Base-by-base conservation (phyloP, 2,797 vertebrate species). In the Scomberomorus guttatus region DNA sequence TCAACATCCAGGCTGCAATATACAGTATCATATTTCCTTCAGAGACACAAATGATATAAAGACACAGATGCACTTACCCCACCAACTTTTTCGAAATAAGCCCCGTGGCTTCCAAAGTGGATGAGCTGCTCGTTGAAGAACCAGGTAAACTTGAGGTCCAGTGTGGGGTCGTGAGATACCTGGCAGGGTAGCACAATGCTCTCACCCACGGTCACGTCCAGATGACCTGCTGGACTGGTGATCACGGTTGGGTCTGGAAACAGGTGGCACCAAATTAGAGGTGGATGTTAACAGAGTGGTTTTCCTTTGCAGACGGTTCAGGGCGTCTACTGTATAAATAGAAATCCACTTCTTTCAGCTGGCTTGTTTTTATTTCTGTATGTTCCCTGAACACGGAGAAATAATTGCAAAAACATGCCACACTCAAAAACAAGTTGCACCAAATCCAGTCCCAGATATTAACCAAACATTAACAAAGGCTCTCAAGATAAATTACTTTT, bases 131-230 rank as follows among this genome's bases (percentile, higher is more conserved):
- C 97, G 0, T 99, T 98, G 84, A 98, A 98, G 0, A 96, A 96
- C 98, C 98, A 99, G 67, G 97, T 96, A 86, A 99, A 99, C 80
- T 95, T 87, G 11, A 99, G 96, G 74, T 98, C 97, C 25, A 99
- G 93, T 0, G 97, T 97, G 84, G 96, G 96, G 80, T 99, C 98
- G 2, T 98, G 97, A 6, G 96, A 96, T 3, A 99, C 98, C 91
- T 98, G 98, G 29, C 98, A 99, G 0, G 97, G 98, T 70, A 99
- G 91, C 51, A 99, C 96, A 0, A 99, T 97, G 80, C 97, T 99
- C 37, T 99, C 98, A 0, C 98, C 98, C 22, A 98, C 97, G 0
- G 97, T 99, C 84, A 99, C 97, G 44, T 99, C 98, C 95, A 98
- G 95, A 76, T 98, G 97, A 70, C 96, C 95, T 2, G 97, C 97